Conservation (phyloP, 30 jellyfish, hydroid and myxozoan species). For the Morbakka virulenta region DNA sequence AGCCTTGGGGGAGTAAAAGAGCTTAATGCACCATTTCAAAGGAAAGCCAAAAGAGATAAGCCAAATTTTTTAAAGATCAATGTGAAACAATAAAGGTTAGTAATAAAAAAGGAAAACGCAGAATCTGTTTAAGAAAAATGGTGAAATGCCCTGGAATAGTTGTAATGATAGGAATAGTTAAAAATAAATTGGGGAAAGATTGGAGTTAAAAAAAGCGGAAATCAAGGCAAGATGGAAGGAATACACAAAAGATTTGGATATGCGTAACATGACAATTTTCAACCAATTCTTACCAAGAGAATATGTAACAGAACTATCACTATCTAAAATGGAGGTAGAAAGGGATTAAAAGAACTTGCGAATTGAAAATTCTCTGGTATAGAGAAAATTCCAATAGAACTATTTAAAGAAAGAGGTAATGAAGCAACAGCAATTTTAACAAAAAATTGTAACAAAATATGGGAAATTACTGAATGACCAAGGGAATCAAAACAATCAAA, state of each 20-base stretch:
- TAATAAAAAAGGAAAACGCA: slow-evolving; percentile 8
- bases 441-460: slow-evolving; percentile 16
- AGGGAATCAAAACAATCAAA: slow-evolving; percentile 17
- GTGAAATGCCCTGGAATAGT: slow-evolving; percentile 2
- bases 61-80: slow-evolving; percentile 4
- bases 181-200: slow-evolving; percentile 17
- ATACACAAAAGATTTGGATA: too few relatives aligned
- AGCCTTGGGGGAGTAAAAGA: background rate
- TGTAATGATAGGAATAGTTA: slow-evolving; percentile 17
- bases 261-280: slow-evolving; percentile 1
- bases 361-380: slow-evolving; percentile 24
- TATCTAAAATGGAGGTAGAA: slow-evolving; percentile 2
- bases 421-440: slow-evolving; percentile 23
- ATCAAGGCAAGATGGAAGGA: slow-evolving; percentile 30
- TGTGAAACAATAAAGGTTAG: slow-evolving; percentile 6
- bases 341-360: slow-evolving; percentile 37
- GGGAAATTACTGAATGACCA: slow-evolving; percentile 33
- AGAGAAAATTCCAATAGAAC: slow-evolving; percentile 18
- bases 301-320: too few relatives aligned
- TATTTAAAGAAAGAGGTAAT: slow-evolving; percentile 20
- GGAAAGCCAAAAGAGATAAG: slow-evolving; percentile 10
- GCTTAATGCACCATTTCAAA: slow-evolving; percentile 7
- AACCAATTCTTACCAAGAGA: slow-evolving; percentile 20
- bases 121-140: background rate
- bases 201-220: slow-evolving; percentile 11